Evolutionary conservation across 2,888 invertebrate genomes (phyloP).

Genomic region (Melanotus villosus): DNA sequence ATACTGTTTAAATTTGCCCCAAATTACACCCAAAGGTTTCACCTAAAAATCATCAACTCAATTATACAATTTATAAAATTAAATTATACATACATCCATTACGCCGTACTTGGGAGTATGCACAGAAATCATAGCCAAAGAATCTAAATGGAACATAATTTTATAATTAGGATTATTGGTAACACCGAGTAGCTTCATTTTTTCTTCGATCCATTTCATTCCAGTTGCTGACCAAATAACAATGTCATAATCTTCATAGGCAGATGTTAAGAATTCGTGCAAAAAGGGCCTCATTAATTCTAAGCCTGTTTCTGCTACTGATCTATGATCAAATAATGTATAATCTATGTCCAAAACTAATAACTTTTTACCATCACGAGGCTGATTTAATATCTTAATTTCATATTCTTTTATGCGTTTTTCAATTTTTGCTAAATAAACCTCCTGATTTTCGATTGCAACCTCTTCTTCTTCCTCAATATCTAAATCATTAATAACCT

Average conservation of each 20-base stretch:
- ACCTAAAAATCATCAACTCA: conserved; percentile 71
- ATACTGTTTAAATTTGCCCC: conserved; percentile 95
- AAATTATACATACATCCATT: conserved; percentile 79
- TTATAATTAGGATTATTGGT: conserved; percentile 87
- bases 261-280: conserved; percentile 92
- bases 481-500: conserved; percentile 93
- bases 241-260: conserved; percentile 94
- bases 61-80: conserved; percentile 5
- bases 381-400: conserved; percentile 85
- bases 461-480: conserved; percentile 92
- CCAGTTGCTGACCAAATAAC: conserved; percentile 99
- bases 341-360: conserved; percentile 97
- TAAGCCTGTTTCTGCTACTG: conserved; percentile 86
- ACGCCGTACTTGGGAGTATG: conserved; percentile 92
- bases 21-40: conserved; percentile 96
- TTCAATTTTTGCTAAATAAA: conserved; percentile 85
- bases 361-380: conserved; percentile 88
- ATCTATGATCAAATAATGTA: conserved; percentile 95
- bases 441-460: conserved; percentile 76
- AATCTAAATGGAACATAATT: conserved; percentile 93
- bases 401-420: conserved; percentile 88
- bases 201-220: conserved; percentile 99
- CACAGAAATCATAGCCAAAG: conserved; percentile 95
- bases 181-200: conserved; percentile 94
- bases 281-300: conserved; percentile 96